Evolutionary conservation across 2,113 vertebrate species (phyloP).

Genomic region (Phyllopteryx taeniolatus): DNA sequence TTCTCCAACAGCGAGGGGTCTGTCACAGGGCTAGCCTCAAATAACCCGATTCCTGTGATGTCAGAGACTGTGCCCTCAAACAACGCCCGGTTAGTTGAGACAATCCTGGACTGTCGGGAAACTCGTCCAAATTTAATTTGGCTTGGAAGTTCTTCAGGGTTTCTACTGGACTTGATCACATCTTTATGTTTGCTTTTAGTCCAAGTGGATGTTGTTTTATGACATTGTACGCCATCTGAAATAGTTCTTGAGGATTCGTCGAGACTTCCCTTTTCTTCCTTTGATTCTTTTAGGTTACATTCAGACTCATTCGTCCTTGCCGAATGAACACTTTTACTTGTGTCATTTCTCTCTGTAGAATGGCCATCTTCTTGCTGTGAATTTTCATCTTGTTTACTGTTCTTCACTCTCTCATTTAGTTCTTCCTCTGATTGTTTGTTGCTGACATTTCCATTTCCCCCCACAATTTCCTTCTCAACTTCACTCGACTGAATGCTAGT

Average conservation of each 20-base stretch:
- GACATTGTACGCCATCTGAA: not conserved
- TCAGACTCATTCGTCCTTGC: not conserved
- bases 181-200: slow-evolving; percentile 21
- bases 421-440: not conserved
- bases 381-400: not conserved
- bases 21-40: slow-evolving; percentile 56
- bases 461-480: not conserved
- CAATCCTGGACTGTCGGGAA: slow-evolving; percentile 56
- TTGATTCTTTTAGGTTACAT: not conserved
- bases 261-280: not conserved
- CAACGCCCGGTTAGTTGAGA: slow-evolving; percentile 36
- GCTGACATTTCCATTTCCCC: not conserved
- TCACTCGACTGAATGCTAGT: not conserved
- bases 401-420: not conserved
- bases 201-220: not conserved
- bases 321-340: not conserved
- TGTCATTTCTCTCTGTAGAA: slow-evolving; percentile 5
- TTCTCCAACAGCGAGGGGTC: slow-evolving; percentile 70
- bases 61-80: slow-evolving; percentile 53
- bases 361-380: not conserved
- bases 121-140: slow-evolving; percentile 60
- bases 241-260: not conserved
- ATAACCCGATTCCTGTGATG: slow-evolving; percentile 62
- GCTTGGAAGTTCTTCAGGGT: slow-evolving; percentile 35
- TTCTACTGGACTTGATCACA: slow-evolving; percentile 5